Base-by-base conservation (phyloP, 2,113 vertebrate species). In the Micronisus gabar region DNA sequence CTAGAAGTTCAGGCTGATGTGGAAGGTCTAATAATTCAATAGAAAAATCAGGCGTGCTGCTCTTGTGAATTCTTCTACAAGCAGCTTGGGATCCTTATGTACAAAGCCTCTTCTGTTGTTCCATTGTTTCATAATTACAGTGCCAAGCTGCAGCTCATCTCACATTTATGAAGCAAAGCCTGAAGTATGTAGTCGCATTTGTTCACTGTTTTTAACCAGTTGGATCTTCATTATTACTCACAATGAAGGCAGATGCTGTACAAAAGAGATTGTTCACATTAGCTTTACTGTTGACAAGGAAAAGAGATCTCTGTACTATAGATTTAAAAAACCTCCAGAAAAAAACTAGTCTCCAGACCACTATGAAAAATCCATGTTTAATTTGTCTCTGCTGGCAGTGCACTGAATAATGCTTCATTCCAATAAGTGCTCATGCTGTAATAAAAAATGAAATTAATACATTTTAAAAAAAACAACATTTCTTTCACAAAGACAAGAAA, bases 171-270 rank as follows among this genome's bases (percentile, higher is more conserved):
- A 94, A 92, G 62, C 34, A 86, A 79, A 86, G 68, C 45, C 53
- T 81, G 41, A 88, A 93, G 22, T 59, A 52, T 81, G 43, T 30
- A 76, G 50, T 32, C 1, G 1, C 34, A 86, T 59, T 87, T 95
- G 38, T 82, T 58, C 55, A 41, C 15, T 80, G 70, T 86, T 95
- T 92, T 79, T 71, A 88, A 81, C 58, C 48, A 90, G 38, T 61
- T 85, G 43, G 55, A 65, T 91, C 68, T 96, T 89, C 32, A 79
- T 94, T 91, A 80, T 61, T 85, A 66, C 41, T 68, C 89, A 94
- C 56, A 94, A 87, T 63, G 88, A 70, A 81, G 52, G 38, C 72
- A 91, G 71, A 90, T 86, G 75, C 38, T 82, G 30, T 66, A 68
- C 15, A 63, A 47, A 86, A 84, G 41, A 36, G 25, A 43, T 67